phyloP scores from a whole-genome alignment of 1,140 invertebrate genomes.

The Anastrepha ludens region DNA sequence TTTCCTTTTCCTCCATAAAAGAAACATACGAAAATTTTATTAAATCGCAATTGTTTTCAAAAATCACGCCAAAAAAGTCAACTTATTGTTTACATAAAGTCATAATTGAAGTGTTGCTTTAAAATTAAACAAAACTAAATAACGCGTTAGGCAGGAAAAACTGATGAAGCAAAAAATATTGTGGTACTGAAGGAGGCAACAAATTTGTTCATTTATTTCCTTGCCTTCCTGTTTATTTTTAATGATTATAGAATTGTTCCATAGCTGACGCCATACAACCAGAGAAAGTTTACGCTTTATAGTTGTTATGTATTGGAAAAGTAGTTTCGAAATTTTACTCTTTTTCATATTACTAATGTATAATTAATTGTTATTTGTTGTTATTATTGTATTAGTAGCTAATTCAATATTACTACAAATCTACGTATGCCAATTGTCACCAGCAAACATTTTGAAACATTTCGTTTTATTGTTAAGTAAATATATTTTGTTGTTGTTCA shows the following conservation, averaged over 20 bases:
- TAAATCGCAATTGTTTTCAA: background rate
- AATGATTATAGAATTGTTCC: too few relatives aligned
- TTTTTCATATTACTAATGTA: background rate
- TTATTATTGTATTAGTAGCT: constrained; percentile 10
- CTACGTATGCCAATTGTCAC: background rate
- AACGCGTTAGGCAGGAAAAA: background rate
- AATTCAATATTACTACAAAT: background rate
- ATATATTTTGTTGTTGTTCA: constrained; percentile 4
- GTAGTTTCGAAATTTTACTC: background rate
- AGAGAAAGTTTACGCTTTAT: too few relatives aligned
- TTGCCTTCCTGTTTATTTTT: too few relatives aligned
- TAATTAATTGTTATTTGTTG: background rate
- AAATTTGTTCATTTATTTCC: too few relatives aligned
- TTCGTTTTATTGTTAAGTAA: constrained; percentile 39
- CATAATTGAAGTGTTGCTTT: background rate
- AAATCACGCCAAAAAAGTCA: background rate
- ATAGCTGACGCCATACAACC: too few relatives aligned
- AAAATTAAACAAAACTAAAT: constrained; percentile 5
- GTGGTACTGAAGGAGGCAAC: too few relatives aligned
- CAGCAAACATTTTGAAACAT: constrained; percentile 19
- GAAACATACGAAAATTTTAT: background rate
- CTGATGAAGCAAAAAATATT: background rate
- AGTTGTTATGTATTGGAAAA: background rate
- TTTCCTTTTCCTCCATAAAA: background rate
- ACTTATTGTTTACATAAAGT: background rate